Conservation (phyloP, 2,888 invertebrate genomes). For the Plemyria rubiginata region DNA sequence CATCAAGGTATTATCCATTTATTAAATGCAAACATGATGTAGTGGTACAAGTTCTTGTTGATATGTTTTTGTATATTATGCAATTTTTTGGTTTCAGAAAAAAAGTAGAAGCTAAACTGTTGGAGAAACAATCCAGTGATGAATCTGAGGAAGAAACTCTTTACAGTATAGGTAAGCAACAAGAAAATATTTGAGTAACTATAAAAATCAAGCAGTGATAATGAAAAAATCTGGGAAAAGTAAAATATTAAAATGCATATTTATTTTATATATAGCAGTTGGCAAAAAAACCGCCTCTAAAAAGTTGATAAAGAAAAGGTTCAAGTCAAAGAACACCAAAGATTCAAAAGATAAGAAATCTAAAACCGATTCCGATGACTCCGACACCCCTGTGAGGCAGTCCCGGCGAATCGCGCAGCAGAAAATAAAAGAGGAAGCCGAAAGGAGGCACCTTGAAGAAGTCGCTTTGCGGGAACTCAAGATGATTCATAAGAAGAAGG, state of each 20-base stretch:
- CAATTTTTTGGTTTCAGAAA: constrained; percentile 63
- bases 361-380: constrained; percentile 53
- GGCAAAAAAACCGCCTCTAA: constrained; percentile 68
- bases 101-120: constrained; percentile 83
- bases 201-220: no score
- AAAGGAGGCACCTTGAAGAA: constrained; percentile 90
- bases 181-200: neutral
- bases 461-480: constrained; percentile 88
- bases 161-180: constrained; percentile 70
- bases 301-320: constrained; percentile 59
- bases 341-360: constrained; percentile 48
- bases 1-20: constrained; percentile 60
- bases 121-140: constrained; percentile 80
- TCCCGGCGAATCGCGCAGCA: constrained; percentile 94
- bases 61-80: neutral
- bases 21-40: neutral
- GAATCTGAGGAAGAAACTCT: constrained; percentile 81
- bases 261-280: constrained; percentile 48
- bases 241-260: neutral
- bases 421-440: constrained; percentile 94
- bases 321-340: constrained; percentile 42
- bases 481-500: constrained; percentile 86
- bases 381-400: constrained; percentile 87
- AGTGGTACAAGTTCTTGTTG: no score
- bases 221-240: neutral